Evolutionary conservation across 2,888 invertebrate genomes (phyloP), one percentile per base, ranked within the genome.

Genomic region (Drosophila planitibia): DNA sequence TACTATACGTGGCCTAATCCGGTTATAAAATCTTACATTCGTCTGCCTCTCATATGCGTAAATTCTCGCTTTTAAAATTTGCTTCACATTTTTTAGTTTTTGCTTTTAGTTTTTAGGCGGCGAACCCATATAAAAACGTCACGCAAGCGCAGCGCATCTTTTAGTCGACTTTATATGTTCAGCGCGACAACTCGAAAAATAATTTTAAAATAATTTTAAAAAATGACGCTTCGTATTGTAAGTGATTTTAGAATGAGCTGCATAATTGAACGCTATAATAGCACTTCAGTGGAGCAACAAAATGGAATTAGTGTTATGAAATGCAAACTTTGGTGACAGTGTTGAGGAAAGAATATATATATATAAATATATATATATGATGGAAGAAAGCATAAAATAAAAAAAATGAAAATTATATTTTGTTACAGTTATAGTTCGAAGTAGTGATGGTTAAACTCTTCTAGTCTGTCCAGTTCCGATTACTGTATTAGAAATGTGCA

Each of bases 11-110:
- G 71, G 72, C 72, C 74, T 90, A 89, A 91, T 91, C 88, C 88
- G 88, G 88, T 89, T 89, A 85, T 89, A 83, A 90, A 88, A 91
- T 89, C 80, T 80, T 91, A 82, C 83, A 83, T 85, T 79, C 65
- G 41, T 57, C 66, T 47, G 70, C 33, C n/a, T 37, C 16, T 22
- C 41, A 53, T 62, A 4, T 65, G 79, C 64, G 66, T 71, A 81
- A 65, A 51, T 79, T 83, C 57, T 71, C 75, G 73, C 62, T 67
- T 64, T 76, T 57, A 47, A 60, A 81, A 84, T 69, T 47, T 74
- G 67, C 67, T 76, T 89, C 68, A 82, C 33, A 72, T 28, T 10
- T 39, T 63, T 67, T 70, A 52, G 47, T 16, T 55, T 68, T 22
- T n/a, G 19, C 7, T 63, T 71, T 76, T 67, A 63, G 54, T 62